These are phyloP conservation scores for Cylloceria caligata DNA, from an alignment of 2,888 invertebrate species.

Conservation along the genomic window DNA sequence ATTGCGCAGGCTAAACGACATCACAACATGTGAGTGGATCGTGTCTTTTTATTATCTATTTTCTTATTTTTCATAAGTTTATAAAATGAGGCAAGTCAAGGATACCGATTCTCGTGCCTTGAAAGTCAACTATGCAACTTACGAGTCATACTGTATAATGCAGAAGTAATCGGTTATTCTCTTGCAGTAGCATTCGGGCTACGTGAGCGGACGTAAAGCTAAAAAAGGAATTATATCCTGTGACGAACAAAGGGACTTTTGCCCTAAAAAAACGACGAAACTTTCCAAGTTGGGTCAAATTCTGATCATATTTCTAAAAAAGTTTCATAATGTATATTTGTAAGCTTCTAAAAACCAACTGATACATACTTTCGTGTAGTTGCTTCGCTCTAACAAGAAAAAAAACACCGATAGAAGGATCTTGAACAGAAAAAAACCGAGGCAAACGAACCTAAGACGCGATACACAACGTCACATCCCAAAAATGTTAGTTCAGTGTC, in stretches of 20 bases:
- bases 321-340: background rate
- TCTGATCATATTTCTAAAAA: background rate
- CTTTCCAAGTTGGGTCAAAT: background rate
- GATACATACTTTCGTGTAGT: background rate
- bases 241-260: background rate
- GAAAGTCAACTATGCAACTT: conserved; percentile 1
- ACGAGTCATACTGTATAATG: conserved; percentile 8
- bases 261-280: background rate
- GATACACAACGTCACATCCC: background rate
- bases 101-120: background rate
- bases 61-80: conserved; percentile 7
- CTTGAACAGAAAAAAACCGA: background rate
- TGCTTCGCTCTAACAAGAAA: background rate
- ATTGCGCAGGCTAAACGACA: conserved; percentile 86
- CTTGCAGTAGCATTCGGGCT: background rate
- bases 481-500: background rate
- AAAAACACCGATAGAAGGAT: background rate
- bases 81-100: background rate
- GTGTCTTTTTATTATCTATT: background rate
- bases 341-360: no score
- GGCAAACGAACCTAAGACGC: background rate
- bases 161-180: conserved; percentile 4
- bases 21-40: conserved; percentile 85
- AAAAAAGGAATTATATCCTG: background rate
- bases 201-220: conserved; percentile 24